Evolutionary conservation across 2,797 vertebrate species (phyloP), one percentile per base, ranked within the genome.

Genomic region (Takifugu ocellatus): DNA sequence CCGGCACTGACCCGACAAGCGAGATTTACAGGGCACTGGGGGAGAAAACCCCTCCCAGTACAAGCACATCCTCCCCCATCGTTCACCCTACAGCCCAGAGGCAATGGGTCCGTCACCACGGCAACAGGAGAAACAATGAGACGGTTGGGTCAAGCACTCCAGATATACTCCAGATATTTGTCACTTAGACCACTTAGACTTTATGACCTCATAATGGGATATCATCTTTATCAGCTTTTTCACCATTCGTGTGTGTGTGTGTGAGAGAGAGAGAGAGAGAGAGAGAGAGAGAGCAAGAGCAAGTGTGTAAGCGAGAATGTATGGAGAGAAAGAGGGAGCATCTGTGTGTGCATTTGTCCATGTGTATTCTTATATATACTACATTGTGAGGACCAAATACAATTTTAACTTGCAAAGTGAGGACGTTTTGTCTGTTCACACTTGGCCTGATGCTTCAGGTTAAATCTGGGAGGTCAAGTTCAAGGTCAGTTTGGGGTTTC

Each of bases 141-240:
- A 63, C 39, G 8, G 56, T 44, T 54, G 70, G 78, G 78, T 81
- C 74, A 81, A 81, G 77, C 64, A 70, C 81, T 72, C 72, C 71
- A 74, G 65, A 44, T 21, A 21, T 21, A 21, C 21, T 21, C 67
- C 56, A 2, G 25, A 68, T 78, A 84, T 81, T 84, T 73, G 81
- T 77, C 75, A 79, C 71, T 21, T 21, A 21, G 21, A 21, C 74
- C 77, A 79, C 83, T 85, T 76, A 73, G 70, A 67, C 52, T 82
- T 82, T 74, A 79, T 78, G 70, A 67, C 81, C 68, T 79, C 26
- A 60, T 74, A 71, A 86, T 75, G 63, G 70, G 66, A 56, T 56
- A 48, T 60, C 64, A 65, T 78, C 57, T 59, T 39, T 12, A 39
- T 5, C 36, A 39, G 36, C 31, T 33, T 33, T 33, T 33, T 33